Base-by-base conservation (phyloP, 2,888 invertebrate genomes). In the Automeris io region DNA sequence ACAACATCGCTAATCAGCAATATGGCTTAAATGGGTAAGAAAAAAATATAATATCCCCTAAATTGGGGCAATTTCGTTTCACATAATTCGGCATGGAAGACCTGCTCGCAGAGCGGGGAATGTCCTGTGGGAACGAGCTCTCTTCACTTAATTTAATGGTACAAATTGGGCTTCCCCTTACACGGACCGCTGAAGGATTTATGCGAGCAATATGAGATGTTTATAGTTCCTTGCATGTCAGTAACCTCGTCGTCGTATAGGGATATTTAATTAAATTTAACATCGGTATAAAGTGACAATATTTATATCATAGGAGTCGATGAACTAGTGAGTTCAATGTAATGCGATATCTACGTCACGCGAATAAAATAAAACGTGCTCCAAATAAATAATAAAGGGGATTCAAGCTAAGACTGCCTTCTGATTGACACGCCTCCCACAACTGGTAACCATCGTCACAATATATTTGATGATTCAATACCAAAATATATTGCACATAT, bases 131-230 rank as follows among this genome's bases (percentile, higher is more conserved):
- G 29, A 29, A n/a, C 8, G 29, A 29, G 29, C 16, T 29, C 29
- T 29, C 29, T 29, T 16, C 13, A 29, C 16, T 29, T 29, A 29
- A 29, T 29, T 29, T 16, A 29, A 29, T 29, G 51, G 46, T 35
- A 49, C 52, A 51, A 53, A 53, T 50, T 50, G 46, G 49, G 42
- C 35, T 38, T 36, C 46, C 45, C 46, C 40, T 39, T 43, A 47
- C 46, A 39, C 35, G 34, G 29, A 23, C 19, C 37, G 29, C 40
- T 33, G 37, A 34, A 36, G 39, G 45, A 48, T 43, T 45, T 42
- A 45, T 40, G 31, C 47, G 40, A 11, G 22, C 31, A 37, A 37
- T 31, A 23, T 31, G 31, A 37, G 29, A 37, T 31, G 22, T 31
- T 37, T 37, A 37, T 29, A 29, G 29, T 29, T 29, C 29, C 13